A percentile compares a stretch with the other conserved stretches of the same genome.
phyloP scores from a whole-genome alignment of 2,888 invertebrate species.

The Callyntrura sp. region DNA sequence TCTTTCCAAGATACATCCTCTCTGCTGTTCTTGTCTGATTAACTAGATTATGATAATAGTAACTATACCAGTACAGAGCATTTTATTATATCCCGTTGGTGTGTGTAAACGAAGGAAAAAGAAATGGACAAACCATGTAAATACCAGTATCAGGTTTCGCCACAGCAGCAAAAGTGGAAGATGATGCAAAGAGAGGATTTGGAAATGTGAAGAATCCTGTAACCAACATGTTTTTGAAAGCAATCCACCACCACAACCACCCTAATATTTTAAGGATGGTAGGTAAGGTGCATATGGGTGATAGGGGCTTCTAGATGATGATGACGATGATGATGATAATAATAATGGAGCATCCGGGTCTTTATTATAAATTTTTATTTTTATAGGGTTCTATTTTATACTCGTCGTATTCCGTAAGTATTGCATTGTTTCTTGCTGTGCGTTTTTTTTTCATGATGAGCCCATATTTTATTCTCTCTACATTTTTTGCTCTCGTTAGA shows the following conservation, averaged over 20 bases:
- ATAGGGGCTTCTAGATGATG: background rate
- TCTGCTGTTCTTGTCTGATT: slow-evolving; percentile 9
- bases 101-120: too few species aligned
- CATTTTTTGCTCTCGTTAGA: slow-evolving; percentile 15
- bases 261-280: background rate
- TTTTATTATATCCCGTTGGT: background rate
- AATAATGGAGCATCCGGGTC: slow-evolving; percentile 56
- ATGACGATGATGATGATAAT: background rate
- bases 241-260: too few species aligned
- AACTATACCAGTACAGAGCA: background rate
- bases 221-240: background rate
- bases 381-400: background rate
- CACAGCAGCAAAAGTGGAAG: background rate
- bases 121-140: slow-evolving; percentile 46
- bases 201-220: background rate
- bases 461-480: background rate
- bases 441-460: background rate
- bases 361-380: slow-evolving; percentile 25
- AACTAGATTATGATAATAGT: slow-evolving; percentile 40
- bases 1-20: background rate
- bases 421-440: background rate
- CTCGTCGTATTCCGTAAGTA: too few species aligned
- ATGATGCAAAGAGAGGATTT: slow-evolving; percentile 12
- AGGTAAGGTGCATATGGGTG: background rate
- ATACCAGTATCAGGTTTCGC: slow-evolving; percentile 41